Conservation (phyloP, 2,797 vertebrate genomes). For the Loriculus beryllinus region DNA sequence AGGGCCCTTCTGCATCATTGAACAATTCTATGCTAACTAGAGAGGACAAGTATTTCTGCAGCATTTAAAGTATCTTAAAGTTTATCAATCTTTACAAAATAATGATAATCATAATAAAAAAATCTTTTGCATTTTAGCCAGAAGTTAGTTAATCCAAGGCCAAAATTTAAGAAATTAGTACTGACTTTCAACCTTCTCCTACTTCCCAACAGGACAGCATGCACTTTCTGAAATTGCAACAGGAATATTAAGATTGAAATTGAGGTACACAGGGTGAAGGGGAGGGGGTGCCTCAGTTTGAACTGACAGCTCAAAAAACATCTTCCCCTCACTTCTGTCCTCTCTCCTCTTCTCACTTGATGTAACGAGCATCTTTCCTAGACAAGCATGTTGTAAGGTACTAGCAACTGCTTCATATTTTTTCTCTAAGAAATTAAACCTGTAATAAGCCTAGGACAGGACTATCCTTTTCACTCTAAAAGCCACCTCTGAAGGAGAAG, state of each 20-base stretch:
- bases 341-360: background rate
- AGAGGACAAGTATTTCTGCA: background rate
- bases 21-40: background rate
- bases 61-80: background rate
- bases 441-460: background rate
- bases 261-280: background rate
- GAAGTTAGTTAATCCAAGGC: background rate
- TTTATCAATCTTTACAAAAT: background rate
- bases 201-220: background rate
- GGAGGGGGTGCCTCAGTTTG: background rate
- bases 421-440: background rate
- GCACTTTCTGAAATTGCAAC: background rate
- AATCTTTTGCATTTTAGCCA: background rate
- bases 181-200: background rate
- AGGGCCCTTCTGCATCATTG: background rate
- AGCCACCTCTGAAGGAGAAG: background rate
- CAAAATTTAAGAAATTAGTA: background rate
- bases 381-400: background rate
- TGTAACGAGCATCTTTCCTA: background rate
- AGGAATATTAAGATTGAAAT: background rate
- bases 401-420: background rate
- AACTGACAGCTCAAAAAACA: accelerated
- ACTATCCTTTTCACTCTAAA: background rate
- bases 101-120: background rate
- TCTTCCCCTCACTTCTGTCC: background rate